A percentile compares a stretch with the other conserved stretches of the same genome.
phyloP scores from a whole-genome alignment of 2,113 vertebrate species.

The Forbesichthys agassizii region DNA sequence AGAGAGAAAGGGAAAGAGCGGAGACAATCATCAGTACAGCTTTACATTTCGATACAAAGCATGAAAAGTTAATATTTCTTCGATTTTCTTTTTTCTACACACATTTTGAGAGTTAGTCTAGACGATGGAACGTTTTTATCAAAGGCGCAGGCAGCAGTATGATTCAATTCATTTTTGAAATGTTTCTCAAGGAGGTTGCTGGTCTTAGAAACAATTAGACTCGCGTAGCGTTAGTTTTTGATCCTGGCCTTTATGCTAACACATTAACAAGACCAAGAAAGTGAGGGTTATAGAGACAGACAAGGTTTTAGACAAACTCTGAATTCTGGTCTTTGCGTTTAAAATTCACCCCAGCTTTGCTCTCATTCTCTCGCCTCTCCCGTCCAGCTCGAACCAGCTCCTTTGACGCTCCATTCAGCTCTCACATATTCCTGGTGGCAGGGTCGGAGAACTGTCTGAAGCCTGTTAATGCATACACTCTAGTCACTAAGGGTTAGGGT shows the following conservation, averaged over 20 bases:
- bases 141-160: neutral
- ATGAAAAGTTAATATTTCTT: too few species aligned
- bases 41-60: too few species aligned
- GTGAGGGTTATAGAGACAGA: neutral
- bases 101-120: neutral
- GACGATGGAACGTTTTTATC: neutral
- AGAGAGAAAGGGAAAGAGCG: too few species aligned
- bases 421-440: neutral
- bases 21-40: too few species aligned
- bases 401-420: constrained; percentile 1
- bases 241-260: neutral
- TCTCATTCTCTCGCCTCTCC: neutral
- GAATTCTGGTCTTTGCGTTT: neutral
- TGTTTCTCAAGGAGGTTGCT: constrained; percentile 15
- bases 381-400: neutral
- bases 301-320: neutral
- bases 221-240: neutral
- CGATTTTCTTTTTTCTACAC: neutral
- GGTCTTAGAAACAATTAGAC: constrained; percentile 8
- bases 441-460: constrained; percentile 8
- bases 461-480: constrained; percentile 6
- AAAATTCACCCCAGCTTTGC: neutral
- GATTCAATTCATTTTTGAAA: neutral
- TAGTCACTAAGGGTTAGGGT: constrained; percentile 13
- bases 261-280: neutral